Percentiles rank a stretch among this genome's conserved stretches.
Evolutionary conservation across 2,888 invertebrate species (phyloP).

Genomic region (Campopleginae sp.): DNA sequence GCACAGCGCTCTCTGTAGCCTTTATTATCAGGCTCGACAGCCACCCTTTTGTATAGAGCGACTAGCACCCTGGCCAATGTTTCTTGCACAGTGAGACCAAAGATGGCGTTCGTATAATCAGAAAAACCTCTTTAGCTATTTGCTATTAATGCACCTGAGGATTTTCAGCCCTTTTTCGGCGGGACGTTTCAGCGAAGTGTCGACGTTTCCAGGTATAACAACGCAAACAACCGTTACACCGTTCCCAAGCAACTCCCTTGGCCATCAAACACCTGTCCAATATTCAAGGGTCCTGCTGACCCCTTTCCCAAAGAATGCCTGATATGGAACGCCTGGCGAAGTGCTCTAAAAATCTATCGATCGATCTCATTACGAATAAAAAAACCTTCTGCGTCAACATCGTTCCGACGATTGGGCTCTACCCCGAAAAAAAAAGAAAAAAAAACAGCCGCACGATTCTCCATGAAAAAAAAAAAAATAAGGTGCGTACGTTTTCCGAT

Average conservation of each 20-base stretch:
- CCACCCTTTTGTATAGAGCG: neutral
- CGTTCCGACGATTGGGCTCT: neutral
- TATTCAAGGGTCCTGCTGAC: slow-evolving; percentile 3
- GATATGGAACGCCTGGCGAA: slow-evolving; percentile 1
- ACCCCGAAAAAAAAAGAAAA: neutral
- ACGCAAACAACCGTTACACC: neutral
- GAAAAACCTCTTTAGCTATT: neutral
- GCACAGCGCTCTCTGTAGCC: slow-evolving; percentile 50
- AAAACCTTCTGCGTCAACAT: neutral
- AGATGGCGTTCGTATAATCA: slow-evolving; percentile 40
- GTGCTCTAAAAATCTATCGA: neutral
- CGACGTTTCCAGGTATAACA: neutral
- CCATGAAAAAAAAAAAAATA: neutral
- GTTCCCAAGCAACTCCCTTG: neutral
- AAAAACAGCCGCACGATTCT: neutral
- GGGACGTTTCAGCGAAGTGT: neutral
- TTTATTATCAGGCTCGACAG: neutral
- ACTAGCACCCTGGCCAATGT: neutral
- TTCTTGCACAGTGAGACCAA: neutral
- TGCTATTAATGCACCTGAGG: neutral
- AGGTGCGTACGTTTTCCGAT: neutral
- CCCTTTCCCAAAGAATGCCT: slow-evolving; percentile 14
- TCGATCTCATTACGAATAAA: neutral
- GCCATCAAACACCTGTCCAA: neutral
- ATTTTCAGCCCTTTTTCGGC: slow-evolving; percentile 11